A percentile compares a stretch with the other conserved stretches of the same genome.
phyloP scores from a whole-genome alignment of 2,888 invertebrate genomes.

The Sarcophaga variegata region DNA sequence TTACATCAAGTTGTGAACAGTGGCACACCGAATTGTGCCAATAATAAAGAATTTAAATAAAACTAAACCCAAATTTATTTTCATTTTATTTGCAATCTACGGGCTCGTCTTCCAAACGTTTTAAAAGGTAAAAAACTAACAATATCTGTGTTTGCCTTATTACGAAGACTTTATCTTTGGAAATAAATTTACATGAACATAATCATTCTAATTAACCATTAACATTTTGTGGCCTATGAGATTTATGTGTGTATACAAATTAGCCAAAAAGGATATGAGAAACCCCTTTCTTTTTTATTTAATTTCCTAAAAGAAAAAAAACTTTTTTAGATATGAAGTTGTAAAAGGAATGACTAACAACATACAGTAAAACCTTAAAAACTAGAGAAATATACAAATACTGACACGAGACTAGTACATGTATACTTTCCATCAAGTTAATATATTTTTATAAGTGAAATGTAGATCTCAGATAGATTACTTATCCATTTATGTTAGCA shows the following conservation, averaged over 20 bases:
- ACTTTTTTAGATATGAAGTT: not conserved
- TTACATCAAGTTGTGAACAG: too few relatives aligned
- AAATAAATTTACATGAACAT: not conserved
- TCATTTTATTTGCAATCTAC: too few relatives aligned
- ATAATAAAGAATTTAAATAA: too few relatives aligned
- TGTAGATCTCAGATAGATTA: not conserved
- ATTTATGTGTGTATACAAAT: slow-evolving; percentile 16
- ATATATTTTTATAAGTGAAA: not conserved
- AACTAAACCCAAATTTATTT: too few relatives aligned
- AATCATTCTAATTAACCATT: not conserved
- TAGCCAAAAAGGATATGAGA: not conserved
- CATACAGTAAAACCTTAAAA: not conserved
- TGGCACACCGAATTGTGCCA: too few relatives aligned
- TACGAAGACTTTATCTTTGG: not conserved
- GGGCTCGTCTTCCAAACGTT: too few relatives aligned
- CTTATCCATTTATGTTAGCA: not conserved
- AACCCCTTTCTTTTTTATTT: not conserved
- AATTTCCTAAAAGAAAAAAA: not conserved
- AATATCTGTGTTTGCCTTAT: too few relatives aligned
- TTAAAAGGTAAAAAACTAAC: too few relatives aligned
- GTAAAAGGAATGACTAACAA: not conserved
- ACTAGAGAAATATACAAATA: not conserved
- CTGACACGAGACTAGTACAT: too few relatives aligned
- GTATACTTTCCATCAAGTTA: not conserved
- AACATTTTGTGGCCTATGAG: slow-evolving; percentile 14